Base-by-base conservation (phyloP, 2,797 vertebrate genomes). In the Pseudopleuronectes americanus region DNA sequence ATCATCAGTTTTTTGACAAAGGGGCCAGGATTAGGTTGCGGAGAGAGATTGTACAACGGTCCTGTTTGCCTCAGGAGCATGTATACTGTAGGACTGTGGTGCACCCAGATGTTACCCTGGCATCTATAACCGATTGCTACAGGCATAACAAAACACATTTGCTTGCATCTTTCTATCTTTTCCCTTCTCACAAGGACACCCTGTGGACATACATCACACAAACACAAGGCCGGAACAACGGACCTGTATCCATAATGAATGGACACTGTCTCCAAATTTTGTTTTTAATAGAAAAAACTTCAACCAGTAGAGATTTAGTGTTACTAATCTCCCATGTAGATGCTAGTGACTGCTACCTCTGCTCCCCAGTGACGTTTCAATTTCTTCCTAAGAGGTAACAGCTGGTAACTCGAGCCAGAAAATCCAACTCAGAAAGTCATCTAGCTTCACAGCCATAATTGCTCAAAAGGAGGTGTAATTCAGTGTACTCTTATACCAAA, bases 1-100 rank as follows among this genome's bases (percentile, higher is more conserved):
- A 76, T 87, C 84, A 84, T 86, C 61, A 57, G 52, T 67, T 78
- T 74, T 81, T 84, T 76, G 80, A 89, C 71, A 78, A 84, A 73
- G 59, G 61, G 61, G 71, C 57, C 17, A 4, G 49, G 71, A 86
- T 87, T 78, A 77, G 78, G 51, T 78, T 74, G 71, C 48, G 75
- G 73, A 72, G 64, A 68, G 33, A 52, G 57, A 73, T 75, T 79
- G 61, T 66, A 83, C 65, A 90, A 90, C 84, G 77, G 84, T 84
- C 77, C 65, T 22, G 67, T 84, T 77, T 3, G 72, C 76, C 81
- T 64, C 63, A 43, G 79, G 74, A 81, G 66, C 62, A 64, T 47
- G 33, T 67, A 38, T 64, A 65, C 75, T 80, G 48, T 33, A 58
- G 64, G 57, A 76, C 68, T 71, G 60, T 73, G 74, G 64, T 65